phyloP scores from a whole-genome alignment of 2,113 vertebrate genomes.

The Chionis minor region DNA sequence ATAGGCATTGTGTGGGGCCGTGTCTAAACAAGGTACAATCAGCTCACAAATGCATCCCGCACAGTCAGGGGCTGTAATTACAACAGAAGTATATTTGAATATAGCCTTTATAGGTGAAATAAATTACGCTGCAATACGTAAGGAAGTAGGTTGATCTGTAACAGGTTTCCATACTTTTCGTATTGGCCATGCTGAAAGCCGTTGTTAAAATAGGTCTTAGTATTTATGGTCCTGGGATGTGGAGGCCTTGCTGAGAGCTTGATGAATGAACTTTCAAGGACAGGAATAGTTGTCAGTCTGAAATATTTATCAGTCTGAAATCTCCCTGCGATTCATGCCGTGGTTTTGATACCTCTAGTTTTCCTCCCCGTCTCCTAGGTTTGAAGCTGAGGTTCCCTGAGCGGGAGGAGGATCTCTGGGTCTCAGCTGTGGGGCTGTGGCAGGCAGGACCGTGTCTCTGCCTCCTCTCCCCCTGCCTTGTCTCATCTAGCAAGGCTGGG shows the following conservation, averaged over 20 bases:
- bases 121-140: neutral
- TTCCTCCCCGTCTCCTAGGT: neutral
- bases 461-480: neutral
- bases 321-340: neutral
- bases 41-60: neutral
- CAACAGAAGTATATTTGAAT: neutral
- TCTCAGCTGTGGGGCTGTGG: neutral
- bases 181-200: neutral
- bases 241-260: slow-evolving; percentile 57
- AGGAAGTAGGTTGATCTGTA: slow-evolving; percentile 1
- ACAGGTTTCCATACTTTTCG: neutral
- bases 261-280: slow-evolving; percentile 66
- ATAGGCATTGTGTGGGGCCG: neutral
- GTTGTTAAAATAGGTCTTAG: slow-evolving; percentile 44
- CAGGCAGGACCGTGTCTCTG: neutral
- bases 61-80: slow-evolving; percentile 12
- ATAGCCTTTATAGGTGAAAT: neutral
- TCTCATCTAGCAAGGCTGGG: neutral
- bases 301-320: slow-evolving; percentile 66
- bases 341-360: neutral
- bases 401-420: neutral
- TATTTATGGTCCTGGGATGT: slow-evolving; percentile 57
- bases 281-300: slow-evolving; percentile 64
- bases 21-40: slow-evolving; percentile 12
- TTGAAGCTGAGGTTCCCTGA: neutral